Conservation (phyloP, 2,113 vertebrate genomes). For the Todiramphus chloris region DNA sequence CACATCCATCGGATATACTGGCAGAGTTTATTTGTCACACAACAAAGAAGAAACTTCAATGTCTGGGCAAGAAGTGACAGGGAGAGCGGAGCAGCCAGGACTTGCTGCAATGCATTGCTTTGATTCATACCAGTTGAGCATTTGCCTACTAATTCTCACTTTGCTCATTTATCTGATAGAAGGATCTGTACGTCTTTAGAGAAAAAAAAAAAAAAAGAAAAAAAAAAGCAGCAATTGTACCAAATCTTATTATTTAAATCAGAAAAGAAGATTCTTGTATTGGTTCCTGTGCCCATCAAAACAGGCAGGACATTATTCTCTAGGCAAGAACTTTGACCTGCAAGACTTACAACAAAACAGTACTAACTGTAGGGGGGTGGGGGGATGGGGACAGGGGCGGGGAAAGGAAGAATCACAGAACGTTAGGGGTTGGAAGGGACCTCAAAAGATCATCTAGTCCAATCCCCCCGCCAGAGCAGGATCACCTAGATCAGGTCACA, state of each 20-base stretch:
- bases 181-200: not conserved
- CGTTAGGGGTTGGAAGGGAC: too few relatives aligned
- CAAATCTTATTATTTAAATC: not conserved
- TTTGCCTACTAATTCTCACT: not conserved
- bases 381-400: too few relatives aligned
- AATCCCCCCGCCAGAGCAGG: too few relatives aligned
- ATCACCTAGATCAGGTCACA: too few relatives aligned
- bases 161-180: not conserved
- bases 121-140: not conserved
- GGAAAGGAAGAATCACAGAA: not conserved
- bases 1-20: fast-evolving
- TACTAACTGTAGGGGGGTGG: not conserved
- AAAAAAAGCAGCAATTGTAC: not conserved
- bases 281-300: not conserved
- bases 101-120: not conserved
- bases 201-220: not conserved
- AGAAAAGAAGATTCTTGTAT: not conserved
- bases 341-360: not conserved
- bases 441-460: too few relatives aligned
- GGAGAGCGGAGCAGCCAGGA: not conserved
- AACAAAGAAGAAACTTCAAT: not conserved
- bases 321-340: not conserved
- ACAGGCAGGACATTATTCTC: not conserved
- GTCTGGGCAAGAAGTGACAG: not conserved
- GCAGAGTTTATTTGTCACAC: too few relatives aligned